Evolutionary conservation across 2,888 invertebrate genomes (phyloP).

Genomic region (Drosophila crucigera): DNA sequence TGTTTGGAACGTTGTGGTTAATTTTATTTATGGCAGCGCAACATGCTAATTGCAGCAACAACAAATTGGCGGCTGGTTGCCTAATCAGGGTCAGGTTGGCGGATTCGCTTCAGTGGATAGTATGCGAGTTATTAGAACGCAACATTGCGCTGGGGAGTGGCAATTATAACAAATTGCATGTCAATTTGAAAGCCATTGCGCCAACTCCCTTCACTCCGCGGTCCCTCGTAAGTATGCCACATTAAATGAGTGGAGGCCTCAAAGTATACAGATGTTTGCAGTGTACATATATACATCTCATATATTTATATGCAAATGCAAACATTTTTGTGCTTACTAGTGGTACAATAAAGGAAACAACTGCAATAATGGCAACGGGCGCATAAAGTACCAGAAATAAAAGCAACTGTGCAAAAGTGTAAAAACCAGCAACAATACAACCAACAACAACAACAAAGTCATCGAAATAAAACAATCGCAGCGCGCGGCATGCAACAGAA

Average conservation of each 20-base stretch:
- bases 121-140: slow-evolving; percentile 6
- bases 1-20: slow-evolving; percentile 70
- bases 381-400: slow-evolving; percentile 76
- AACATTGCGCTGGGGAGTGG: slow-evolving; percentile 12
- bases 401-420: slow-evolving; percentile 74
- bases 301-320: slow-evolving; percentile 47
- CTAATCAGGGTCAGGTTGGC: slow-evolving; percentile 64
- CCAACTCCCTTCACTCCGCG: not conserved
- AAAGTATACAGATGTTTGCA: slow-evolving; percentile 16
- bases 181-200: slow-evolving; percentile 54
- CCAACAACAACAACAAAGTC: slow-evolving; percentile 35
- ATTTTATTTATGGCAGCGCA: slow-evolving; percentile 73
- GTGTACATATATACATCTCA: not conserved
- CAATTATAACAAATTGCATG: slow-evolving; percentile 72
- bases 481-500: slow-evolving; percentile 38
- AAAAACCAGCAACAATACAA: slow-evolving; percentile 58
- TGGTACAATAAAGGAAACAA: slow-evolving; percentile 74
- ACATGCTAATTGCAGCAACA: slow-evolving; percentile 71
- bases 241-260: slow-evolving; percentile 45
- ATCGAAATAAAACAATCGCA: slow-evolving; percentile 74
- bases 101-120: slow-evolving; percentile 3
- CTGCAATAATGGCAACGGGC: slow-evolving; percentile 73
- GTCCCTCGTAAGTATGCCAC: slow-evolving; percentile 54
- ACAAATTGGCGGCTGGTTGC: slow-evolving; percentile 45
- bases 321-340: slow-evolving; percentile 57